Percentiles rank a stretch among this genome's conserved stretches.
phyloP scores from a whole-genome alignment of 2,797 vertebrate genomes.

The Atherinosoma microstoma region DNA sequence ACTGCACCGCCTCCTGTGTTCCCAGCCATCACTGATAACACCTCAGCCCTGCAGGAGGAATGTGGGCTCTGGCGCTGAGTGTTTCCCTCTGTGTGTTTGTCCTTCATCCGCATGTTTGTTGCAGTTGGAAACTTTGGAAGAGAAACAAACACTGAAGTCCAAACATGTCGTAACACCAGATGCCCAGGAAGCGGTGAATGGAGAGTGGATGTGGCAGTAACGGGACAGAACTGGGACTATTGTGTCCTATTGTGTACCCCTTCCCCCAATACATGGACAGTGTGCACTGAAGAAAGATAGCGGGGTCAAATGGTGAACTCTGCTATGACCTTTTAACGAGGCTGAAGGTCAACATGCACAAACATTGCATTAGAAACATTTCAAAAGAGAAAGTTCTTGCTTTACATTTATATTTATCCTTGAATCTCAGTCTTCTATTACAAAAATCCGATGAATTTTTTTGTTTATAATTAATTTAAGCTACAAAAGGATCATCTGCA shows the following conservation, averaged over 20 bases:
- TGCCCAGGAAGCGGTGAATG: slow-evolving; percentile 49
- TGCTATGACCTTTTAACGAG: slow-evolving; percentile 41
- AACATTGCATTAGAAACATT: neutral
- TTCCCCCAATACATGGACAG: neutral
- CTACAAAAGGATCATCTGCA: too few relatives aligned
- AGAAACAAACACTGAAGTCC: slow-evolving; percentile 52
- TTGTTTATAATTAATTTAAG: too few relatives aligned
- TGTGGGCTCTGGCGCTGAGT: slow-evolving; percentile 26
- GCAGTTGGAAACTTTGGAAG: slow-evolving; percentile 45
- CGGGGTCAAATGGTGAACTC: slow-evolving; percentile 40
- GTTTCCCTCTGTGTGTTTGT: slow-evolving; percentile 43
- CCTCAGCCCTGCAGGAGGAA: slow-evolving; percentile 31
- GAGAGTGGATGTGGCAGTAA: slow-evolving; percentile 46
- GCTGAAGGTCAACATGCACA: slow-evolving; percentile 1
- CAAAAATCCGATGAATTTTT: too few relatives aligned
- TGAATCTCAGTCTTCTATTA: too few relatives aligned
- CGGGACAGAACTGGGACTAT: slow-evolving; percentile 18
- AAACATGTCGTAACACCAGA: slow-evolving; percentile 29
- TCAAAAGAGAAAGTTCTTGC: neutral
- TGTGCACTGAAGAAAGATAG: slow-evolving; percentile 9
- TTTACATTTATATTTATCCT: too few relatives aligned
- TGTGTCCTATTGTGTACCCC: slow-evolving; percentile 40
- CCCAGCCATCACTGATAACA: slow-evolving; percentile 34
- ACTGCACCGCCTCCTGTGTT: slow-evolving; percentile 17
- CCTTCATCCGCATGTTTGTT: slow-evolving; percentile 51